Conservation (phyloP, 2,113 vertebrate genomes). For the Tetrax tetrax region DNA sequence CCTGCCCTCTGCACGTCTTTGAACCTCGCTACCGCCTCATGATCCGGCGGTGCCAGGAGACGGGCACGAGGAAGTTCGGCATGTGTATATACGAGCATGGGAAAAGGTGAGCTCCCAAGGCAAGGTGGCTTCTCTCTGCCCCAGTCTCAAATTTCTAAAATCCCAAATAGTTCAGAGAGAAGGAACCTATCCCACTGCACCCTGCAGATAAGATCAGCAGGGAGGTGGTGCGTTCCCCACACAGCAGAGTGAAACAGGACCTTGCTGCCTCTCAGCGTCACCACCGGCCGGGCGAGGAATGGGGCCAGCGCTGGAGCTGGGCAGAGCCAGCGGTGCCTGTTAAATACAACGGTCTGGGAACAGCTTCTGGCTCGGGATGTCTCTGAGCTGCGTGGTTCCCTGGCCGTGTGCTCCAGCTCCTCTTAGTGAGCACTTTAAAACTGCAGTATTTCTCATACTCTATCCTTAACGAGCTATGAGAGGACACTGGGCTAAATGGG, state of each 20-base stretch:
- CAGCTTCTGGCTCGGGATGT: background rate
- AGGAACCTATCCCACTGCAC: background rate
- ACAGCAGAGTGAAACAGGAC: background rate
- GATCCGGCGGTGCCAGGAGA: conserved; percentile 92
- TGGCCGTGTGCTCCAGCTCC: background rate
- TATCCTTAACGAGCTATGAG: background rate
- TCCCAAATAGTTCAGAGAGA: rapidly evolving
- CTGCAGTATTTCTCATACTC: background rate
- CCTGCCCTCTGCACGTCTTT: conserved; percentile 88
- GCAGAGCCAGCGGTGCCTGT: background rate
- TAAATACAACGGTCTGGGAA: background rate
- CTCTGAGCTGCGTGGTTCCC: background rate
- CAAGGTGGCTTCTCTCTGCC: background rate
- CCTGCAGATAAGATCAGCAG: background rate
- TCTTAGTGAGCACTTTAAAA: background rate
- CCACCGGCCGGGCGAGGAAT: background rate
- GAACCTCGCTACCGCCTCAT: conserved; percentile 92
- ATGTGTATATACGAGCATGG: conserved; percentile 89
- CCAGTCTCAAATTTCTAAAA: background rate
- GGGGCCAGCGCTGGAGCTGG: background rate
- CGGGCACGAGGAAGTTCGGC: conserved; percentile 88
- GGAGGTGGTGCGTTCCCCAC: rapidly evolving
- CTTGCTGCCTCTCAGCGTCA: background rate
- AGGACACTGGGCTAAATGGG: background rate
- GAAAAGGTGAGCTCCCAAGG: conserved; percentile 80